Base-by-base conservation (phyloP, 2,797 vertebrate species). In the Pipistrellus pipistrellus region DNA sequence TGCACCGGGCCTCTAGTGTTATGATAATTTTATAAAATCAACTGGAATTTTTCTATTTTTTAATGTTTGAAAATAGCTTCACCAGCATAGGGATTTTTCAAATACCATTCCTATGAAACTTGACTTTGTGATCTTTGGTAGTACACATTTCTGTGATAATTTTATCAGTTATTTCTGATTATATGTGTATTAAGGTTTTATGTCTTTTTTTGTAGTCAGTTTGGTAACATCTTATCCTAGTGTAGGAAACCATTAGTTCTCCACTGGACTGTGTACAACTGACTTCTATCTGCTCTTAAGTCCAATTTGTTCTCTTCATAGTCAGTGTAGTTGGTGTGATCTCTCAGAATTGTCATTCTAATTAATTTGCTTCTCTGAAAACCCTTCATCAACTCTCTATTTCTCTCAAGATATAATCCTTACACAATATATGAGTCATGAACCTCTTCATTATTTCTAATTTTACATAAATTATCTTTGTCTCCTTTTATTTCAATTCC, bases 321-420 rank as follows among this genome's bases (percentile, higher is more conserved):
- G 41, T 82, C 7, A 13, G 25, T 73, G 48, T 30, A 68, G 5
- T 87, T 32, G 53, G 12, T 30, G 44, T 51, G 38, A 46, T 51
- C 8, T 41, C 32, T 94, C 66, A 57, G 68, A 82, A 85, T 44
- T 84, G 25, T 59, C 75, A 88, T 46, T 51, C 41, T 85, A 81
- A 93, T 88, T 25, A 75, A 87, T 59, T 76, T 59, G 53, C 21
- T 75, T 85, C 21, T 92, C 86, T 86, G 66, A 86, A 92, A 87
- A 59, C 27, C 21, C 27, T 69, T 72, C 53, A 94, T 38, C 27
- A 20, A 4, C 14, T 88, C 51, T 78, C 35, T 38, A n/a, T 68
- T 92, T 76, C 32, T 78, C 32, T 77, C 86, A 85, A 96, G 84
- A 55, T 77, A 81, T 90, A 76, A 78, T 81, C 23, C 27, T 71